These are phyloP conservation scores for Lytechinus pictus DNA, from an alignment of 35 echinoderm and acorn worm genomes.

Conservation along the genomic window DNA sequence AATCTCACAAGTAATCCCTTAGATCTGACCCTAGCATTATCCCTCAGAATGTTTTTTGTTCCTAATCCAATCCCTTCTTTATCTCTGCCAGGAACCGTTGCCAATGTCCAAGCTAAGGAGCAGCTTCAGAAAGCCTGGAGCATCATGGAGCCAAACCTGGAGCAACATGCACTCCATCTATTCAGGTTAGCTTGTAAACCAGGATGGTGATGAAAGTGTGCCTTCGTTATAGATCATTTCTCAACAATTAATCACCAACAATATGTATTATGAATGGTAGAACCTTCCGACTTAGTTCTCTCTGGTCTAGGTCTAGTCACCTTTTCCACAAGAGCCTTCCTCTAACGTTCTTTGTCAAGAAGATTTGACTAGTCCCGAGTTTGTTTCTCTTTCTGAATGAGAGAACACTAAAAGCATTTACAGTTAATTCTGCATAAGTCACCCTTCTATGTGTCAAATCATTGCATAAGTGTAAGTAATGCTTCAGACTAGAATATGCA, in stretches of 20 bases:
- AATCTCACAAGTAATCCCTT: too few relatives aligned
- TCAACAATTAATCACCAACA: neutral
- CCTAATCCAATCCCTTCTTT: neutral
- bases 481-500: too few relatives aligned
- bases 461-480: too few relatives aligned
- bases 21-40: too few relatives aligned
- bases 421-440: too few relatives aligned
- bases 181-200: constrained; percentile 71
- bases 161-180: constrained; percentile 84
- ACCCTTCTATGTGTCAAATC: too few relatives aligned
- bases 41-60: neutral
- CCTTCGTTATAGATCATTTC: too few relatives aligned
- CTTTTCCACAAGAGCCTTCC: neutral
- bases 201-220: too few relatives aligned
- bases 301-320: neutral
- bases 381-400: too few relatives aligned
- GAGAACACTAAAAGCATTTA: too few relatives aligned
- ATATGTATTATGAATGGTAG: neutral
- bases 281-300: neutral
- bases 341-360: too few relatives aligned
- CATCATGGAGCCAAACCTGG: constrained; percentile 79
- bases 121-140: constrained; percentile 87
- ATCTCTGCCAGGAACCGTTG: constrained; percentile 64
- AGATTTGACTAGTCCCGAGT: too few relatives aligned
- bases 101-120: constrained; percentile 83